phyloP scores from a whole-genome alignment of 2,113 vertebrate genomes.

The Apteryx owenii region DNA sequence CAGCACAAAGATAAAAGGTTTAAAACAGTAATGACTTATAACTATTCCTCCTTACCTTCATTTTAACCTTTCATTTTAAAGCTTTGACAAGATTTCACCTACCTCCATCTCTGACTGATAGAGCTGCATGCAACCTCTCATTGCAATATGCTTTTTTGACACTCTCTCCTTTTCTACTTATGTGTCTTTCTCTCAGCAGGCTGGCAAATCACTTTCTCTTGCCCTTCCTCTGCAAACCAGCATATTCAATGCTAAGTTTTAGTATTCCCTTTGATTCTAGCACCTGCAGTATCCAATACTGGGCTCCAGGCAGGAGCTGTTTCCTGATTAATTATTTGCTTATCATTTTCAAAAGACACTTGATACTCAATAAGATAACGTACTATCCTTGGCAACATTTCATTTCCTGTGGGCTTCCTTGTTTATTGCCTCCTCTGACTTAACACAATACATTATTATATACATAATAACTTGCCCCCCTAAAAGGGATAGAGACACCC shows the following conservation, averaged over 20 bases:
- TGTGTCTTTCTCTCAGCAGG: not conserved
- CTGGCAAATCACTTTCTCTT: not conserved
- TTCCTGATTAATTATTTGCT: conserved; percentile 4
- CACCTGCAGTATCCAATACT: not conserved
- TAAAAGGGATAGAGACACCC: not conserved
- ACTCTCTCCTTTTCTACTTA: not conserved
- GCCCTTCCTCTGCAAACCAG: not conserved
- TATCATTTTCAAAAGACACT: not conserved
- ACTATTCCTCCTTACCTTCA: not conserved
- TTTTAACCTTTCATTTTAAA: not conserved
- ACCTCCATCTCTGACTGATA: not conserved
- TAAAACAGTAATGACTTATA: not conserved
- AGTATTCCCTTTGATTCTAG: not conserved
- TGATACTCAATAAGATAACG: not conserved
- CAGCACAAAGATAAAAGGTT: not conserved
- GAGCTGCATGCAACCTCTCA: not conserved
- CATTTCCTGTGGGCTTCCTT: not conserved
- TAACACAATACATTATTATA: not conserved
- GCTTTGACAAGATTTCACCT: not conserved
- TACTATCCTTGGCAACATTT: not conserved
- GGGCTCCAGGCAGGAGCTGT: not conserved
- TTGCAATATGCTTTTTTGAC: not conserved
- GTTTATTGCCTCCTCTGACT: not conserved
- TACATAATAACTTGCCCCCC: not conserved
- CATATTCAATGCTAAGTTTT: not conserved